Evolutionary conservation across 2,888 invertebrate genomes (phyloP).

Genomic region (Nomada hirtipes): DNA sequence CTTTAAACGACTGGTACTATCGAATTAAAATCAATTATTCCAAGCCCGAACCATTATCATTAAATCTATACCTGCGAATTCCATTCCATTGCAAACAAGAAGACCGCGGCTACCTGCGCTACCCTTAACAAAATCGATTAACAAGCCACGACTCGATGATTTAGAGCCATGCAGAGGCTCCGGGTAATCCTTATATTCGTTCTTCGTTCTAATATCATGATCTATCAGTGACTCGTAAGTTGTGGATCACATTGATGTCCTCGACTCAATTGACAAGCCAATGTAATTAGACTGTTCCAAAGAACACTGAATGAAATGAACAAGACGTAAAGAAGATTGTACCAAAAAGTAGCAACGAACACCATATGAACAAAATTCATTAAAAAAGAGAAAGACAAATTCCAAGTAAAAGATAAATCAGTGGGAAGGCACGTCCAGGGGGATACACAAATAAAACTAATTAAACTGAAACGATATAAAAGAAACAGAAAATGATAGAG

Average conservation of each 20-base stretch:
- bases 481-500: no score
- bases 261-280: conserved; percentile 41
- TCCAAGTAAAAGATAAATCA: neutral
- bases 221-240: conserved; percentile 37
- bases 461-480: no score
- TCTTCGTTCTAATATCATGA: neutral
- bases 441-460: no score
- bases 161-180: conserved; percentile 7
- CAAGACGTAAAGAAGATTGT: neutral
- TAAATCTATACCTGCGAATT: neutral
- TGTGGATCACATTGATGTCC: conserved; percentile 15
- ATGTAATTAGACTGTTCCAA: conserved; percentile 17
- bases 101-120: neutral
- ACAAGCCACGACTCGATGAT: conserved; percentile 17
- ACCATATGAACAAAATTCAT: neutral
- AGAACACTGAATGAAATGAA: conserved; percentile 15
- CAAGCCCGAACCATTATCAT: neutral
- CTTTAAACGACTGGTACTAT: neutral
- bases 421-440: neutral
- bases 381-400: no score
- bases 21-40: neutral
- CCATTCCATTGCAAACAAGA: neutral
- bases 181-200: conserved; percentile 18
- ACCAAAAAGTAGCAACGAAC: neutral
- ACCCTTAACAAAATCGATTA: conserved; percentile 3